phyloP scores from a whole-genome alignment of 2,797 vertebrate species.

The Chiloscyllium punctatum region DNA sequence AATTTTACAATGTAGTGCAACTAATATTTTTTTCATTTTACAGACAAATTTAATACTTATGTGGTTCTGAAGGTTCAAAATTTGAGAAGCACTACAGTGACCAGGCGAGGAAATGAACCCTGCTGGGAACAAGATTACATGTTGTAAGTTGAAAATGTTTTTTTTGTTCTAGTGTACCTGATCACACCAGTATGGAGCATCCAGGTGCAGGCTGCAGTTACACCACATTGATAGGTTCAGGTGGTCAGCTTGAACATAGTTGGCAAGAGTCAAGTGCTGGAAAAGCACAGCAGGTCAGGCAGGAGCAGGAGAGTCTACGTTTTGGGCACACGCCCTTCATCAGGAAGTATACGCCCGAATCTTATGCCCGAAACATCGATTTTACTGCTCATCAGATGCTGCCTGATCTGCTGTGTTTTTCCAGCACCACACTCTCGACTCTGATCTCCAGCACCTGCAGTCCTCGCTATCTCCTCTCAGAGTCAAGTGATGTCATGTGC shows the following conservation, averaged over 20 bases:
- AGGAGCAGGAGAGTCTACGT: no score
- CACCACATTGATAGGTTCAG: no score
- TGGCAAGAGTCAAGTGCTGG: not conserved
- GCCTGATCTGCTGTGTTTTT: no score
- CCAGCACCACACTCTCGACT: no score
- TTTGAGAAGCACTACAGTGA: conserved; percentile 50
- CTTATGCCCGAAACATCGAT: no score
- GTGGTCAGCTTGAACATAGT: not conserved
- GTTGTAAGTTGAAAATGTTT: conserved; percentile 51
- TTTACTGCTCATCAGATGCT: no score
- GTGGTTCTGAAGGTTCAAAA: conserved; percentile 57
- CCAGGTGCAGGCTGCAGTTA: not conserved
- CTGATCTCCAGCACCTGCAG: no score
- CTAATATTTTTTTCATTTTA: conserved; percentile 40
- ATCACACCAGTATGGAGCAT: not conserved
- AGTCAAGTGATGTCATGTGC: not conserved
- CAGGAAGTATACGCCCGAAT: no score
- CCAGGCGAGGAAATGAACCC: conserved; percentile 50
- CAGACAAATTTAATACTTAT: conserved; percentile 51
- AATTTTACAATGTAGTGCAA: not conserved
- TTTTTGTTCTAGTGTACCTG: not conserved
- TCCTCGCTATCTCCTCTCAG: not conserved
- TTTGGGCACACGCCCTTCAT: no score
- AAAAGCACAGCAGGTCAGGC: no score
- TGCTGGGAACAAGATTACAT: conserved; percentile 58